Base-by-base conservation (phyloP, 2,888 invertebrate genomes). In the Drosophila macrothrix region DNA sequence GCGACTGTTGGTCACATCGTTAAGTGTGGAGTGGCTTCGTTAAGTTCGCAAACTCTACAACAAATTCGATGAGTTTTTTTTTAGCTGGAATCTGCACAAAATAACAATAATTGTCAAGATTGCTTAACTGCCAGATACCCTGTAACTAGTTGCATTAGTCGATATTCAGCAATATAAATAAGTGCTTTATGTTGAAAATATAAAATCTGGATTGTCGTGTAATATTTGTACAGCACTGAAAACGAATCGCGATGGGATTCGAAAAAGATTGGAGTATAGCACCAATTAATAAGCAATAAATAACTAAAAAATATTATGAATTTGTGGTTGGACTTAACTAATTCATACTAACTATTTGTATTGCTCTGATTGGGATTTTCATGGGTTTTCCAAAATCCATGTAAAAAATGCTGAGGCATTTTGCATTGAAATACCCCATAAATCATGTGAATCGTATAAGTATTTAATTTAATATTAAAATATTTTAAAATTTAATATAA, bases 11-110 rank as follows among this genome's bases (percentile, higher is more conserved):
- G 2, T 2, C 16, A 31, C 2, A 39, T 39, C 33, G 46, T 29
- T 49, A 33, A 28, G 16, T 66, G 37, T 69, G 54, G 33, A 69
- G 60, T n/a, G 25, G 4, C 0, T 53, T 22, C 28, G 46, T 43
- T 63, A 19, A 22, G 22, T 31, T 22, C 16, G 29, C 35, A 53
- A 39, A 22, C 6, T 25, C 31, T 43, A 19, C 16, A 16, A 4
- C 4, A 28, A 14, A 5, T 61, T 33, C 61, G 28, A 28, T 53
- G 22, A 52, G 33, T 52, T 39, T n/a, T 16, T 16, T 41, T 39
- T 39, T 5, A 14, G 31, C 25, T 39, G 31, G 70, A 58, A 49
- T 54, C 4, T 12, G 46, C 22, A 25, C 2, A 7, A 46, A 39
- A n/a, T 10, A 19, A 19, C 19, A 9, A n/a, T 3, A 41, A 10